Conservation (phyloP, 2,888 invertebrate species). For the Stegana nigrithorax region DNA sequence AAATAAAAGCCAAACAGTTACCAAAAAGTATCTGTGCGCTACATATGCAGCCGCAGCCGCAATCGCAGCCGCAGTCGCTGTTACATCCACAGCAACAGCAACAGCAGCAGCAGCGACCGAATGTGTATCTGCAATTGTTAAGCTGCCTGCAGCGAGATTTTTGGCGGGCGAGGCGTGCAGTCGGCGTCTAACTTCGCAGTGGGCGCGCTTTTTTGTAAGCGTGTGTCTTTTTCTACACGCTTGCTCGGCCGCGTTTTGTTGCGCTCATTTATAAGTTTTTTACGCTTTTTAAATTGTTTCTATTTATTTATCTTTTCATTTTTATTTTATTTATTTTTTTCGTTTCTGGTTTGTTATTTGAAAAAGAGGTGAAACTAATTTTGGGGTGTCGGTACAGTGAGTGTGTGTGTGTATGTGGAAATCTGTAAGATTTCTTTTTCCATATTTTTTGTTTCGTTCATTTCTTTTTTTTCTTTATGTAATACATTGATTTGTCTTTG, state of each 20-base stretch:
- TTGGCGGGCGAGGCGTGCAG: conserved; percentile 4
- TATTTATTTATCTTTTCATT: conserved; percentile 14
- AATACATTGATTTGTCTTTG: conserved; percentile 51
- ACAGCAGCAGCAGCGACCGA: too few relatives aligned
- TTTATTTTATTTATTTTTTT: too few relatives aligned
- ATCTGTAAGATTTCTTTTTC: conserved; percentile 22
- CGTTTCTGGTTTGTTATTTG: conserved; percentile 32
- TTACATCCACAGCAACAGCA: too few relatives aligned
- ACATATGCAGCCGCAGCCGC: conserved; percentile 14
- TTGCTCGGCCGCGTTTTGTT: conserved; percentile 18
- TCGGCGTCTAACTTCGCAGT: conserved; percentile 32
- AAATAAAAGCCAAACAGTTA: conserved; percentile 29
- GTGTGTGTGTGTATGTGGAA: conserved; percentile 15
- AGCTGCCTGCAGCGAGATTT: background rate
- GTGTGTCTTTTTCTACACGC: conserved; percentile 19
- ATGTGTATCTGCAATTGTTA: conserved; percentile 13
- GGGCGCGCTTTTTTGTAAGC: conserved; percentile 38
- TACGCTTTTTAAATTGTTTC: conserved; percentile 50
- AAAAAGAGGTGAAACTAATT: conserved; percentile 59
- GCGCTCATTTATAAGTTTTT: conserved; percentile 51
- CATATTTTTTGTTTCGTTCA: conserved; percentile 24
- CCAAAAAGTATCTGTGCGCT: conserved; percentile 32
- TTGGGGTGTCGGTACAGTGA: conserved; percentile 32
- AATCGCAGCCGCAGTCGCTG: conserved; percentile 35
- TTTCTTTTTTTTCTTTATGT: conserved; percentile 29